Percentiles rank a stretch among this genome's conserved stretches.
Conservation (phyloP, 2,888 invertebrate species). For the Galeruca laticollis region DNA sequence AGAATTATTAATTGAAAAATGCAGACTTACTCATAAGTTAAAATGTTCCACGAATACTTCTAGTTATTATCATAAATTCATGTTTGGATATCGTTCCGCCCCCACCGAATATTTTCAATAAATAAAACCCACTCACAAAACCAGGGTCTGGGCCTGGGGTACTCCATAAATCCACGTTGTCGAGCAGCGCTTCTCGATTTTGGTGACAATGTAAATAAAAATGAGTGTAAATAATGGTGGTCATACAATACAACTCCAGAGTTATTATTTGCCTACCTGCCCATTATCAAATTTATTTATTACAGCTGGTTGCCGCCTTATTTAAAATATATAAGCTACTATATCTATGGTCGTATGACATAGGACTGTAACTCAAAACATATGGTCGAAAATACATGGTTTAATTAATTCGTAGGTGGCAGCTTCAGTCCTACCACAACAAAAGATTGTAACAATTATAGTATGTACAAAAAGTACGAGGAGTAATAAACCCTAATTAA, state of each 20-base stretch:
- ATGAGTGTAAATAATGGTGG: conserved; percentile 60
- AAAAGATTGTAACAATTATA: no score
- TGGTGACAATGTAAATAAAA: conserved; percentile 62
- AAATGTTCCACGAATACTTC: conserved; percentile 54
- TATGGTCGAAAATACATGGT: no score
- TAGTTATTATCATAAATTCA: conserved; percentile 55
- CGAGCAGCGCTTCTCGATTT: conserved; percentile 51
- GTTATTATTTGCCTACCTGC: conserved; percentile 62
- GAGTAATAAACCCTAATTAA: no score
- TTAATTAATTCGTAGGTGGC: no score
- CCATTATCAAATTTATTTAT: conserved; percentile 61
- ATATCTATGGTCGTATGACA: not conserved
- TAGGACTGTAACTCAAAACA: not conserved
- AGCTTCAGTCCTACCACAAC: no score
- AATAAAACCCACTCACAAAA: conserved; percentile 53
- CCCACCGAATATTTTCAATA: conserved; percentile 57
- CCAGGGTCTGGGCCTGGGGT: conserved; percentile 46
- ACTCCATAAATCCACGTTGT: conserved; percentile 50
- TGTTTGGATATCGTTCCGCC: conserved; percentile 36
- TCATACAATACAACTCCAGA: conserved; percentile 59
- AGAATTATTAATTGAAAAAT: conserved; percentile 28
- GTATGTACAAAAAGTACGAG: no score
- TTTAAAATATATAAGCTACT: conserved; percentile 13
- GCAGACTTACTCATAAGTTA: conserved; percentile 28
- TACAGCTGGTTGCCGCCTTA: conserved; percentile 46